Conservation (phyloP, 2,888 invertebrate genomes). For the Agrotis segetum region DNA sequence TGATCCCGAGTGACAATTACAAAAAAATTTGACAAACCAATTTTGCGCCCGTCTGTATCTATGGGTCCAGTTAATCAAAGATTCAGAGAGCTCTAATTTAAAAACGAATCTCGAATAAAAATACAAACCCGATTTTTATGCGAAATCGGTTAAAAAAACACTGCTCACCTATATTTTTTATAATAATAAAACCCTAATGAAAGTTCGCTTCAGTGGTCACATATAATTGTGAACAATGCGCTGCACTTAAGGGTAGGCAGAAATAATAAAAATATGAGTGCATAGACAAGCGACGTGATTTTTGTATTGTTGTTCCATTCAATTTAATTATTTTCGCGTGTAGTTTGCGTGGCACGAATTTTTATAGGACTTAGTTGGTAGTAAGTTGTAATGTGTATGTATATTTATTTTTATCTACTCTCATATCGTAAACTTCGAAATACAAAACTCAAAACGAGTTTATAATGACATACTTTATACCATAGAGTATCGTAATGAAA, state of each 20-base stretch:
- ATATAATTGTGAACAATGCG: conserved; percentile 55
- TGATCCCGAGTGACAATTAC: no score
- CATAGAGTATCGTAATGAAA: no score
- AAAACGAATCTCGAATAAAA: conserved; percentile 11
- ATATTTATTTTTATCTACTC: no score
- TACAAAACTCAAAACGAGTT: no score
- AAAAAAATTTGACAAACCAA: no score
- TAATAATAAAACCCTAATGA: conserved; percentile 63
- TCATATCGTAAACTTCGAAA: no score
- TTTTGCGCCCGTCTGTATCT: no score
- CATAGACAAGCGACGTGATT: conserved; percentile 54
- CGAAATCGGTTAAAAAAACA: conserved; percentile 33
- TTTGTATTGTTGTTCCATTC: conserved; percentile 40
- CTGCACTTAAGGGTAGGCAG: conserved; percentile 41
- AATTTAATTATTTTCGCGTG: conserved; percentile 46
- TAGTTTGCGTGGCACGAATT: conserved; percentile 10
- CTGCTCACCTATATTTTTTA: conserved; percentile 54
- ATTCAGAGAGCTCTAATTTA: not conserved
- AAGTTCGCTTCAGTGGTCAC: conserved; percentile 57
- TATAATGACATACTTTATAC: no score
- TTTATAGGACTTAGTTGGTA: not conserved
- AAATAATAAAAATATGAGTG: conserved; percentile 59
- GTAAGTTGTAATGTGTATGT: no score
- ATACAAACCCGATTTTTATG: conserved; percentile 12
- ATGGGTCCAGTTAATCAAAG: no score